A percentile compares a stretch with the other conserved stretches of the same genome.
Conservation (phyloP, 2,888 invertebrate species). For the Rhyacophila evoluta region DNA sequence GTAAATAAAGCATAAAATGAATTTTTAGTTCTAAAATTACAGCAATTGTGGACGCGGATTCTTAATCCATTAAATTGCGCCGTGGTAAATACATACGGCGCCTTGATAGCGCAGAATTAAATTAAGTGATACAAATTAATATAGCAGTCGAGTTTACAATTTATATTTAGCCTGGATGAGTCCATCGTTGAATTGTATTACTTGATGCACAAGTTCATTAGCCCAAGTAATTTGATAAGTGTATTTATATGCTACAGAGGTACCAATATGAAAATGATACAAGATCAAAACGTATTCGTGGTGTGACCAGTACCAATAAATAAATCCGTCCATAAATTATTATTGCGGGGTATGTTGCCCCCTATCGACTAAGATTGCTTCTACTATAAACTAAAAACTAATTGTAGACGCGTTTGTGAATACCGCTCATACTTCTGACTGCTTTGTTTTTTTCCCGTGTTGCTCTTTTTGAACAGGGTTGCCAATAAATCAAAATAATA, state of each 20-base stretch:
- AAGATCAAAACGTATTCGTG: not conserved
- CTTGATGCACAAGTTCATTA: no score
- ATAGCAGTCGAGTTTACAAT: no score
- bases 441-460: not conserved
- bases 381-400: slow-evolving; percentile 29
- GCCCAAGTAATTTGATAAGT: not conserved
- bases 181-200: no score
- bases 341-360: not conserved
- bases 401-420: slow-evolving; percentile 34
- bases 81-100: no score
- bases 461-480: not conserved
- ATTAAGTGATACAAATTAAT: no score
- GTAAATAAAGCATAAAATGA: no score
- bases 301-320: slow-evolving; percentile 36
- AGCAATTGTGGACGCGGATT: no score
- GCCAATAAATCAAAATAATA: not conserved
- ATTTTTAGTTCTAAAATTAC: no score
- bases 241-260: not conserved
- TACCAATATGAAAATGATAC: not conserved
- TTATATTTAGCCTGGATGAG: no score
- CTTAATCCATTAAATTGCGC: no score
- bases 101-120: no score
- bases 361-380: not conserved
- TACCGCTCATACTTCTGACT: slow-evolving; percentile 28
- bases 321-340: slow-evolving; percentile 33